Evolutionary conservation across 2,888 invertebrate species (phyloP), one percentile per base, ranked within the genome.

Genomic region (Eupsilia transversa): DNA sequence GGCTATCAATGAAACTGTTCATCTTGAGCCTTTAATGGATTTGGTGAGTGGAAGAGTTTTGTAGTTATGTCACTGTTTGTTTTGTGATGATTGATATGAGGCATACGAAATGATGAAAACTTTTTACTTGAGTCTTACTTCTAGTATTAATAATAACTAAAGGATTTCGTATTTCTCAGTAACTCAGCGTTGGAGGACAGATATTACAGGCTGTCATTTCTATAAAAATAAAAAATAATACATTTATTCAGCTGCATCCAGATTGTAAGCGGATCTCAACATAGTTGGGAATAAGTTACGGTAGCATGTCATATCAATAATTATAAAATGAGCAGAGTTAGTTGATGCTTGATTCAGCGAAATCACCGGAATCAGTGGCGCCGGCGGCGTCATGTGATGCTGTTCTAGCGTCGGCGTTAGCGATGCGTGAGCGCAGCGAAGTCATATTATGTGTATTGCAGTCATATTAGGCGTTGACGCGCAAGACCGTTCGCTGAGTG

Each of bases 1-100:
- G 0, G 95, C 95, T 5, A 96, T 96, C 64, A 95, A 94, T 72
- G 93, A 94, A 14, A 91, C 91, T 0, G 88, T 91, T 7, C 89
- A 91, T 38, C 85, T 92, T 64, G 89, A 92, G 14, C 88, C 90
- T 59, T 77, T 88, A 49, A 81, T 88, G 65, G 92, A 92, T 80
- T 69, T 91, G 91, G 95, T 94, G 72, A 95, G 95, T 91, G 23
- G 33, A 60, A 17, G 3, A 20, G 17, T 43, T 56, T 23, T 43
- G 9, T 35, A 43, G 17, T 64, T 9, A n/a, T n/a, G n/a, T n/a
- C n/a, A n/a, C n/a, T n/a, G 43, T 43, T 64, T 64, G 14, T 43
- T 43, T 64, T 43, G 23, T 64, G 23, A 30, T 30, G 2, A 64
- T 43, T 30, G 14, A 30, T 30, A 30, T 20, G 43, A 43, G 30